These are phyloP conservation scores for Caerostris darwini DNA, from an alignment of 1,140 invertebrate genomes.

Conservation along the genomic window DNA sequence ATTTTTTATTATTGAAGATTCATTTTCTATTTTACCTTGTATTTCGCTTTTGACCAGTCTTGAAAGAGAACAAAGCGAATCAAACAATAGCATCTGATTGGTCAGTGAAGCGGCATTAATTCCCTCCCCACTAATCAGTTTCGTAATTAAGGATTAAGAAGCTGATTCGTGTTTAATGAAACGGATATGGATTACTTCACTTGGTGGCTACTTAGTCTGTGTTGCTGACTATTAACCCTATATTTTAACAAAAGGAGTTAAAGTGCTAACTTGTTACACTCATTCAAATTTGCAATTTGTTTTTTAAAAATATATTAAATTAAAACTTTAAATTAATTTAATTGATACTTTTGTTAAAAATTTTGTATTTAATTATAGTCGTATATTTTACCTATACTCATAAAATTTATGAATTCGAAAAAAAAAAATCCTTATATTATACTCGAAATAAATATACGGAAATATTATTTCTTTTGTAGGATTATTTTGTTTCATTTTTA, in stretches of 20 bases:
- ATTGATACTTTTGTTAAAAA: too few relatives aligned
- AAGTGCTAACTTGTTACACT: background rate
- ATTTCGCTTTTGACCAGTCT: background rate
- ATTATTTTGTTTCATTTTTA: too few relatives aligned
- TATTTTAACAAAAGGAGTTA: background rate
- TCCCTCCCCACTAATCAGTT: slow-evolving; percentile 46
- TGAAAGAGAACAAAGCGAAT: background rate
- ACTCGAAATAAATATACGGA: too few relatives aligned
- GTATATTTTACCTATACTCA: too few relatives aligned
- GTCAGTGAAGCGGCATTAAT: slow-evolving; percentile 47
- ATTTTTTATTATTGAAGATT: background rate
- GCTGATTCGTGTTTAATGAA: slow-evolving; percentile 29
- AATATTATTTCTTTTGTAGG: too few relatives aligned
- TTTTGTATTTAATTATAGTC: too few relatives aligned
- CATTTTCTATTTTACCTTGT: background rate
- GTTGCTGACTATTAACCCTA: background rate
- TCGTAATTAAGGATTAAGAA: slow-evolving; percentile 58
- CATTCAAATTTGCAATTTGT: too few relatives aligned
- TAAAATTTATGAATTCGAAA: too few relatives aligned
- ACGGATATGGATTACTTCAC: slow-evolving; percentile 51
- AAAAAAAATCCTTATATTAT: too few relatives aligned
- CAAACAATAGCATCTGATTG: slow-evolving; percentile 62
- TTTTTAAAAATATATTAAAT: too few relatives aligned
- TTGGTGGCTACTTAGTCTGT: slow-evolving; percentile 1
- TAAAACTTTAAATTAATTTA: too few relatives aligned